These are phyloP conservation scores for Sialis lutaria DNA, from an alignment of 2,888 invertebrate genomes.

Conservation along the genomic window DNA sequence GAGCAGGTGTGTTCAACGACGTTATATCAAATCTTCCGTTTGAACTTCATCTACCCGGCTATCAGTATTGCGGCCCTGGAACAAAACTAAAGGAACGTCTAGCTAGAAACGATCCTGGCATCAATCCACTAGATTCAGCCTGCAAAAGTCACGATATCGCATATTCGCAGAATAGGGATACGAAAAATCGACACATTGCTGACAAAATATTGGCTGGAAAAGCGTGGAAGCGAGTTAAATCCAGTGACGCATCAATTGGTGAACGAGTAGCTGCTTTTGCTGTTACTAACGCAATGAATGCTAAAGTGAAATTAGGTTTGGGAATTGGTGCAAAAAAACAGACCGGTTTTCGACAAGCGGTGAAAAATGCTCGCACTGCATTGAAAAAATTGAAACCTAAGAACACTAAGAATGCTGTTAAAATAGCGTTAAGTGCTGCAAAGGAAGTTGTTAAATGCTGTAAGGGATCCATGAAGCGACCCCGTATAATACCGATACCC, in stretches of 20 bases:
- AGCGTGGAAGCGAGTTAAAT: neutral
- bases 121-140: neutral
- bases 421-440: neutral
- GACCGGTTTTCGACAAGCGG: no score
- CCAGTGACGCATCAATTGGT: neutral
- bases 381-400: neutral
- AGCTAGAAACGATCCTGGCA: neutral
- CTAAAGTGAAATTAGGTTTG: constrained; percentile 1
- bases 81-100: neutral
- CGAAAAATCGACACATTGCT: neutral
- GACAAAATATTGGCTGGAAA: neutral
- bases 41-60: neutral
- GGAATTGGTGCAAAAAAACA: neutral
- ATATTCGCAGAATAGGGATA: neutral
- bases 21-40: neutral
- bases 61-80: neutral
- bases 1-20: neutral
- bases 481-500: constrained; percentile 9
- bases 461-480: neutral
- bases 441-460: neutral
- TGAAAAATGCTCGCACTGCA: neutral
- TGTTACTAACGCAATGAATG: neutral
- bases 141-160: neutral
- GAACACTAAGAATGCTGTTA: neutral
- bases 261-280: neutral